Conservation (phyloP, 2,113 vertebrate genomes). For the Mungos mungo region DNA sequence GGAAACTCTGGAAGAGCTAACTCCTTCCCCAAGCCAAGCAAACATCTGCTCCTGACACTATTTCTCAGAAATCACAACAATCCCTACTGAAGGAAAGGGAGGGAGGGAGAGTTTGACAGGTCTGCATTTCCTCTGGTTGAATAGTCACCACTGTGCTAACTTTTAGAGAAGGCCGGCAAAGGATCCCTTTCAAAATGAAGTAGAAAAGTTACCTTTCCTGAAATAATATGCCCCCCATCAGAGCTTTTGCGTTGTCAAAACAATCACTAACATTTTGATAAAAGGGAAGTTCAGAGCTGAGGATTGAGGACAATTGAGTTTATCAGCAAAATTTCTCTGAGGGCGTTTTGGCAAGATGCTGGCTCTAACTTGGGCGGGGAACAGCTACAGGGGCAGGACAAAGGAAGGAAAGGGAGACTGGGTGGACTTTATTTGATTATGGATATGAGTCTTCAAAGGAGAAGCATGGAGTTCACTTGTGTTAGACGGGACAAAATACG, state of each 20-base stretch:
- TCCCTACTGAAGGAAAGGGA: not conserved
- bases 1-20: not conserved
- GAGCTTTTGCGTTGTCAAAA: not conserved
- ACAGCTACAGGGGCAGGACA: not conserved
- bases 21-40: not conserved
- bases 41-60: constrained; percentile 35
- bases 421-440: not conserved
- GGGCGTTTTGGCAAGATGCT: not conserved
- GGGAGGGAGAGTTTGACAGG: constrained; percentile 23
- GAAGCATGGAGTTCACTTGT: not conserved
- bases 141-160: constrained; percentile 49
- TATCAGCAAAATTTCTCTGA: not conserved
- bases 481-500: not conserved
- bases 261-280: not conserved
- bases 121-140: constrained; percentile 59
- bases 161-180: constrained; percentile 55
- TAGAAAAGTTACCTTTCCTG: not conserved
- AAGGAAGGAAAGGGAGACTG: not conserved
- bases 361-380: not conserved
- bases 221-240: not conserved
- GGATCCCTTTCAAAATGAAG: constrained; percentile 20
- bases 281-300: not conserved
- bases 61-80: constrained; percentile 34
- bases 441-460: not conserved
- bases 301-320: not conserved